Conservation (phyloP, 2,888 invertebrate genomes). For the Polymixis lichenea region DNA sequence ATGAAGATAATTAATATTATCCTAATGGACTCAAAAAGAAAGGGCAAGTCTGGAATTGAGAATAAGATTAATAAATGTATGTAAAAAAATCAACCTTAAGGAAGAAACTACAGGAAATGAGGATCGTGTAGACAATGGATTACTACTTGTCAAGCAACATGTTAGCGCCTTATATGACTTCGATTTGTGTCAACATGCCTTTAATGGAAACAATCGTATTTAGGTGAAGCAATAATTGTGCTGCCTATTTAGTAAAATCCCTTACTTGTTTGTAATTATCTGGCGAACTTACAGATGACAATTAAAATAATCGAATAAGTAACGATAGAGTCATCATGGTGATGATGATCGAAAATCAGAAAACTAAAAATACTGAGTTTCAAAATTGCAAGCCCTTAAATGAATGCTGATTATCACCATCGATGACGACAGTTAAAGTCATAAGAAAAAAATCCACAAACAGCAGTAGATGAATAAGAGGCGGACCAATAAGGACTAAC, state of each 20-base stretch:
- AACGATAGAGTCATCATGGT: background rate
- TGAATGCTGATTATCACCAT: background rate
- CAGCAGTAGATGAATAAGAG: background rate
- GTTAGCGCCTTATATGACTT: slow-evolving; percentile 22
- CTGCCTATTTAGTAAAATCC: background rate
- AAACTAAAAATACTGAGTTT: no score
- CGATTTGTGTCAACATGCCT: slow-evolving; percentile 15
- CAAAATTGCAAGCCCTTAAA: background rate
- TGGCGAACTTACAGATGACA: background rate
- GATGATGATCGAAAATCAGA: no score
- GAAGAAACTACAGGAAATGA: slow-evolving; percentile 23
- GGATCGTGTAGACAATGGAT: slow-evolving; percentile 18
- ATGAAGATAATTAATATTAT: background rate
- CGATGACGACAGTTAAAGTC: background rate
- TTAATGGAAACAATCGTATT: slow-evolving; percentile 23
- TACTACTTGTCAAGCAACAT: slow-evolving; percentile 9
- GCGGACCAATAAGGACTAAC: background rate
- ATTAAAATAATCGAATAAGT: background rate
- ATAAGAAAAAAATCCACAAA: no score
- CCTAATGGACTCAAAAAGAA: background rate
- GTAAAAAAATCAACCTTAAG: slow-evolving; percentile 3
- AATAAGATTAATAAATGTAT: background rate
- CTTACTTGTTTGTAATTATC: no score
- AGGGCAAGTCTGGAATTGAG: no score
- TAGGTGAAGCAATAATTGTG: background rate